phyloP scores from a whole-genome alignment of 53 echinoderm and acorn worm species.

The Holothuria leucospilota region DNA sequence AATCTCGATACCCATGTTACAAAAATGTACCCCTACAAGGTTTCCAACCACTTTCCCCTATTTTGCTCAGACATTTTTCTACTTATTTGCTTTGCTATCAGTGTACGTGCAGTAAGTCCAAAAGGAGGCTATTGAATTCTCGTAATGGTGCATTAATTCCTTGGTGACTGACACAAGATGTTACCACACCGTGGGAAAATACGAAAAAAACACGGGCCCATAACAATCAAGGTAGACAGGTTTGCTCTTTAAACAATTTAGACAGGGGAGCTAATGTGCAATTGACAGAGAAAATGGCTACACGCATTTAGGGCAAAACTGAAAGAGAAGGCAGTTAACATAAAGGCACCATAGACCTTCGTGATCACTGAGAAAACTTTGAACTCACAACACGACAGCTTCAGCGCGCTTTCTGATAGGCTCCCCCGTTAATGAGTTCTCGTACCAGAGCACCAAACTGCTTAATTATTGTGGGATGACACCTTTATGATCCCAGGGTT shows the following conservation, averaged over 20 bases:
- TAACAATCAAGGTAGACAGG: neutral
- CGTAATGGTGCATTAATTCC: neutral
- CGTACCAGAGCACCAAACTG: conserved; percentile 38
- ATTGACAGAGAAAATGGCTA: too few relatives aligned
- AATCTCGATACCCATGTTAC: too few relatives aligned
- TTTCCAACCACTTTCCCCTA: too few relatives aligned
- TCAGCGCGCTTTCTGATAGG: too few relatives aligned
- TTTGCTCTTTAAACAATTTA: conserved; percentile 15
- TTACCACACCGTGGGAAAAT: conserved; percentile 20
- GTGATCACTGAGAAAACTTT: conserved; percentile 26
- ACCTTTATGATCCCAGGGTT: conserved; percentile 27
- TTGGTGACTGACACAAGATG: conserved; percentile 11
- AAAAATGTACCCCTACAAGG: too few relatives aligned
- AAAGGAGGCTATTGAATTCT: neutral
- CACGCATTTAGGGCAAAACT: too few relatives aligned
- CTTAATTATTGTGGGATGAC: conserved; percentile 21
- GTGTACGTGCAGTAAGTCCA: too few relatives aligned
- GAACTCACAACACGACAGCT: conserved; percentile 17
- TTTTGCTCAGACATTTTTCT: too few relatives aligned
- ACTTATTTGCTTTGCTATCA: too few relatives aligned
- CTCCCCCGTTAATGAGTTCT: conserved; percentile 4
- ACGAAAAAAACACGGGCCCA: neutral
- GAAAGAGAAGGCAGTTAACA: too few relatives aligned
- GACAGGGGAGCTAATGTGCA: too few relatives aligned
- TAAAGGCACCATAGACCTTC: too few relatives aligned